phyloP scores from a whole-genome alignment of 2,888 invertebrate genomes.

The Hydrotaea diabolus region DNA sequence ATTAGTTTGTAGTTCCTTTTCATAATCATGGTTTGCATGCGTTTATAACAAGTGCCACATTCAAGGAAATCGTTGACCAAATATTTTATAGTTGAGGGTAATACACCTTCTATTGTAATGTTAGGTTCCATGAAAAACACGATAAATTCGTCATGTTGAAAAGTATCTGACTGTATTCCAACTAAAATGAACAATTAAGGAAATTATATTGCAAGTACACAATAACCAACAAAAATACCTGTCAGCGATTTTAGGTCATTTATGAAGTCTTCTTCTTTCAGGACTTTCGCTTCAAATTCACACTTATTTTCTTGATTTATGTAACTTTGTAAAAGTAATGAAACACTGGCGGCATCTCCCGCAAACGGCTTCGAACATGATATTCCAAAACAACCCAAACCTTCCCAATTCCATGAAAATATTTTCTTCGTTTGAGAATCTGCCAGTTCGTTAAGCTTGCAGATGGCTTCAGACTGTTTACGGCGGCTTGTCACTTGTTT shows the following conservation, averaged over 20 bases:
- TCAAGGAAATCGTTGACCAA: slow-evolving; percentile 78
- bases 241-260: slow-evolving; percentile 75
- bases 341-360: slow-evolving; percentile 68
- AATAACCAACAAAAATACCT: slow-evolving; percentile 69
- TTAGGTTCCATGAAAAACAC: slow-evolving; percentile 81
- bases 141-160: slow-evolving; percentile 80
- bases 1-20: slow-evolving; percentile 74
- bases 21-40: slow-evolving; percentile 74
- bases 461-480: background rate
- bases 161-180: slow-evolving; percentile 83
- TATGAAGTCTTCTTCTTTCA: slow-evolving; percentile 71
- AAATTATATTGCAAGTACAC: background rate
- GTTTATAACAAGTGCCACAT: slow-evolving; percentile 77
- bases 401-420: slow-evolving; percentile 74
- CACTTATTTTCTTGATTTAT: slow-evolving; percentile 65
- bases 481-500: slow-evolving; percentile 12
- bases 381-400: slow-evolving; percentile 71
- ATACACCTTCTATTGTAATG: slow-evolving; percentile 81
- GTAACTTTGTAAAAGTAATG: slow-evolving; percentile 70
- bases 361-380: slow-evolving; percentile 69
- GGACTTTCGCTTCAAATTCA: slow-evolving; percentile 69
- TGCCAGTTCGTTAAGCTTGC: background rate
- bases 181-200: slow-evolving; percentile 76
- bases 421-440: slow-evolving; percentile 39
- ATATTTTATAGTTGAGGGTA: slow-evolving; percentile 80